Conservation (phyloP, 2,113 vertebrate species). For the Entosphenus tridentatus region DNA sequence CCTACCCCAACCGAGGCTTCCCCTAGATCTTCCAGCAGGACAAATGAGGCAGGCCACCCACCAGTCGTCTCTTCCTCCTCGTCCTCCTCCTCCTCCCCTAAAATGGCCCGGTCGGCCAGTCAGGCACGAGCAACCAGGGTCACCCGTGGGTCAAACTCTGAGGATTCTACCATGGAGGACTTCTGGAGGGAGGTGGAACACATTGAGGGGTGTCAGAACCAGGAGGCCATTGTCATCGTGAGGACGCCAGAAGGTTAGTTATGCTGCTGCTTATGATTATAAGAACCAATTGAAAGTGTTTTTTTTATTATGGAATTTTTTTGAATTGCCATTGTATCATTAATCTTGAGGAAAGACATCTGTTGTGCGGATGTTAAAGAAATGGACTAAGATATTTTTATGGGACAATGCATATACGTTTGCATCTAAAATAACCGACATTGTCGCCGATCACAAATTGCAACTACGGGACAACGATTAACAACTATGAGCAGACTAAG, state of each 20-base stretch:
- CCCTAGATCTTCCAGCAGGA: background rate
- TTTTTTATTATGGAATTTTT: background rate
- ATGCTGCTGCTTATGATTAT: conserved; percentile 10
- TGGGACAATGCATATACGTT: too few relatives aligned
- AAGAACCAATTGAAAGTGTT: background rate
- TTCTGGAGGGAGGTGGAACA: conserved; percentile 51
- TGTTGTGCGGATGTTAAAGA: background rate
- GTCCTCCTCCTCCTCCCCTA: too few relatives aligned
- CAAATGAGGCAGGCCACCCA: background rate
- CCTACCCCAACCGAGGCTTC: background rate
- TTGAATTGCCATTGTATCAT: background rate
- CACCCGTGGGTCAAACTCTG: background rate
- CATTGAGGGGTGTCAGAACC: conserved; percentile 37
- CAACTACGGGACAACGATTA: too few relatives aligned
- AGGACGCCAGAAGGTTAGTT: conserved; percentile 35
- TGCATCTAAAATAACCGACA: too few relatives aligned
- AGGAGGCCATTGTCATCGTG: conserved; percentile 27
- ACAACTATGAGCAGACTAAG: too few relatives aligned
- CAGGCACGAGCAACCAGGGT: background rate
- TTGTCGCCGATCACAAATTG: too few relatives aligned
- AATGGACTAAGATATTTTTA: too few relatives aligned
- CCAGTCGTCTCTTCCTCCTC: background rate
- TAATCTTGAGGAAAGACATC: background rate
- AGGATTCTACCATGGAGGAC: conserved; percentile 36
- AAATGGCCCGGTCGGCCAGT: background rate